Evolutionary conservation across 2,113 vertebrate genomes (phyloP).

Genomic region (Periophthalmodon schlosseri): DNA sequence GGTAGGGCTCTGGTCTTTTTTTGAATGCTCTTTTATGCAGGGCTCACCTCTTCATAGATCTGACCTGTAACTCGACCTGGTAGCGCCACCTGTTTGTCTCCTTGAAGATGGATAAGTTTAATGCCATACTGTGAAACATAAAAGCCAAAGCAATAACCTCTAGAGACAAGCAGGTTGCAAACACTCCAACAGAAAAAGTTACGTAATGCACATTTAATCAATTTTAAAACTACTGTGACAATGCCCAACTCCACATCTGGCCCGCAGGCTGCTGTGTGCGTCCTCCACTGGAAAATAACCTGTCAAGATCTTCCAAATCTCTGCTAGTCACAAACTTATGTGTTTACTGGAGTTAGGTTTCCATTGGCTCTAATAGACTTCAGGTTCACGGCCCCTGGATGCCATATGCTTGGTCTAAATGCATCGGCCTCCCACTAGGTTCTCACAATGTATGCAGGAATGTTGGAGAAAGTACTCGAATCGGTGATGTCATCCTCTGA

Average conservation of each 20-base stretch:
- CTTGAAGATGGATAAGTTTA: too few species aligned
- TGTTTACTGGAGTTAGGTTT: constrained; percentile 27
- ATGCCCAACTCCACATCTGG: constrained; percentile 52
- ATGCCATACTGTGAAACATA: too few species aligned
- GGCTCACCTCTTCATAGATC: too few species aligned
- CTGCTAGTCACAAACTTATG: constrained; percentile 15
- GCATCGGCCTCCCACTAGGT: neutral
- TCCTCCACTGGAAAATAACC: constrained; percentile 56
- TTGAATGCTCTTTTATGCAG: too few species aligned
- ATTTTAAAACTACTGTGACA: neutral
- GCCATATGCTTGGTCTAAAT: constrained; percentile 17
- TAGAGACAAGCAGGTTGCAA: neutral
- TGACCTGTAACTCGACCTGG: too few species aligned
- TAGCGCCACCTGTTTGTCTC: too few species aligned
- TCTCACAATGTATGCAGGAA: constrained; percentile 27
- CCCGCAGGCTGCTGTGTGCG: constrained; percentile 51
- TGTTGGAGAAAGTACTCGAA: constrained; percentile 56
- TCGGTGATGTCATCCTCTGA: constrained; percentile 69
- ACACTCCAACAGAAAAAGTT: neutral
- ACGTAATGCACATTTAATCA: neutral
- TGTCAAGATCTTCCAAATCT: constrained; percentile 51
- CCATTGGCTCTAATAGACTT: constrained; percentile 14
- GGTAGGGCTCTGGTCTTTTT: too few species aligned
- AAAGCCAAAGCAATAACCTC: too few species aligned
- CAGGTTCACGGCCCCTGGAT: constrained; percentile 25